Base-by-base conservation (phyloP, 2,888 invertebrate species). In the Lasius platythorax region DNA sequence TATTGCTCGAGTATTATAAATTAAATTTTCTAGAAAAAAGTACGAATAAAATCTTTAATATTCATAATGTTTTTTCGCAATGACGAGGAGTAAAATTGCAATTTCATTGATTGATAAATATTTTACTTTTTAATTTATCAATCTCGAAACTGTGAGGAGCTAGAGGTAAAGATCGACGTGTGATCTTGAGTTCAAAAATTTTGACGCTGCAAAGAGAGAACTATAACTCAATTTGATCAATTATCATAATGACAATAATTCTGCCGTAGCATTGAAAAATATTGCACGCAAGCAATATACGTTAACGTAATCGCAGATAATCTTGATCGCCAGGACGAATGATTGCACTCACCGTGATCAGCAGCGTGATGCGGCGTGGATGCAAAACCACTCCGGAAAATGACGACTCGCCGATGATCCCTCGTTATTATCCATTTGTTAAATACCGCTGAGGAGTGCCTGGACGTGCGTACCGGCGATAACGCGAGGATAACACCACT, bases 401-500 rank as follows among this genome's bases (percentile, higher is more conserved):
- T 85, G 85, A 63, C 79, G 70, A 66, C 61, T 64, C 70, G 73
- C 50, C 64, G 88, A 66, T 11, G 40, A 56, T 70, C 78, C 68
- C 67, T 78, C 66, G 79, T 64, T 74, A 82, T 88, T 88, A 90
- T 90, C 90, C 90, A 90, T 90, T 90, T 90, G 88, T 87, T 85
- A 85, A 87, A 70, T 72, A 70, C 67, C 85, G 63, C 18, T 33
- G 84, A 83, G 72, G 46, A 53, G n/a, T 73, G 89, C 72, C 83
- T 79, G 85, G 85, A 83, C 83, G 88, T 85, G 87, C 28, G 82
- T 86, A 85, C 66, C 85, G 84, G 84, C 87, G 89, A 86, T 88
- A 89, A 90, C 88, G 79, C 79, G 89, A 90, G 85, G 90, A 87
- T 85, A 87, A 90, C 87, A 87, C 84, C 90, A 90, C 90, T 90